Conservation (phyloP, 2,888 invertebrate genomes). For the Ophion slaviceki region DNA sequence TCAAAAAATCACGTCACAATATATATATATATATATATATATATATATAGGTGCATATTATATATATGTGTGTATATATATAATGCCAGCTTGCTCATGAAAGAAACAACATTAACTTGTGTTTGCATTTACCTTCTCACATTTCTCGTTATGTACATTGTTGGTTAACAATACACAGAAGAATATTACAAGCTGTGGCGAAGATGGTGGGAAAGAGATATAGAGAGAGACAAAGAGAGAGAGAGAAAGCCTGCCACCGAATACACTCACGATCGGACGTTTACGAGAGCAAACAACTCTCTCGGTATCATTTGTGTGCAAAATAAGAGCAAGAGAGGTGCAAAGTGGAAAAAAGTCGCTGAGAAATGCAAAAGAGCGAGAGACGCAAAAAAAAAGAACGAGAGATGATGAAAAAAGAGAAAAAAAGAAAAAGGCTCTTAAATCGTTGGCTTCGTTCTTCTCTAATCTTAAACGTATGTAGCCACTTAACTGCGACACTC, state of each 20-base stretch:
- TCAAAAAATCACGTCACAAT: no score
- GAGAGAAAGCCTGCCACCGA: constrained; percentile 18
- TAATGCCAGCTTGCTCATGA: background rate
- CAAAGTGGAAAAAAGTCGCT: constrained; percentile 21
- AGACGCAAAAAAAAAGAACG: constrained; percentile 31
- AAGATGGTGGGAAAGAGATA: background rate
- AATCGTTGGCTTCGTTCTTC: constrained; percentile 73
- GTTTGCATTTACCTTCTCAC: constrained; percentile 36
- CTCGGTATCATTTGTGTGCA: constrained; percentile 14
- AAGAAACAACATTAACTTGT: constrained; percentile 4
- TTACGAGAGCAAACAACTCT: constrained; percentile 70
- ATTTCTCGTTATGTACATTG: constrained; percentile 28
- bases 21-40: no score
- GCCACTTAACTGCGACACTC: constrained; percentile 78
- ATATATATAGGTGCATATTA: background rate
- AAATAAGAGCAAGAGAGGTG: constrained; percentile 24
- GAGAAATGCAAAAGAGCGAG: constrained; percentile 29
- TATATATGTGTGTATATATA: background rate
- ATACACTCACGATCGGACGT: constrained; percentile 53
- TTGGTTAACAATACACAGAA: constrained; percentile 25
- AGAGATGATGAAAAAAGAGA: constrained; percentile 27
- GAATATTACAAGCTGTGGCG: constrained; percentile 13
- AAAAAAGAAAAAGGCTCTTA: constrained; percentile 71
- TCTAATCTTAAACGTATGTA: constrained; percentile 79
- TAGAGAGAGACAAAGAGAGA: constrained; percentile 10